Evolutionary conservation across 1,140 invertebrate genomes (phyloP).

Genomic region (Drosophila subobscura): DNA sequence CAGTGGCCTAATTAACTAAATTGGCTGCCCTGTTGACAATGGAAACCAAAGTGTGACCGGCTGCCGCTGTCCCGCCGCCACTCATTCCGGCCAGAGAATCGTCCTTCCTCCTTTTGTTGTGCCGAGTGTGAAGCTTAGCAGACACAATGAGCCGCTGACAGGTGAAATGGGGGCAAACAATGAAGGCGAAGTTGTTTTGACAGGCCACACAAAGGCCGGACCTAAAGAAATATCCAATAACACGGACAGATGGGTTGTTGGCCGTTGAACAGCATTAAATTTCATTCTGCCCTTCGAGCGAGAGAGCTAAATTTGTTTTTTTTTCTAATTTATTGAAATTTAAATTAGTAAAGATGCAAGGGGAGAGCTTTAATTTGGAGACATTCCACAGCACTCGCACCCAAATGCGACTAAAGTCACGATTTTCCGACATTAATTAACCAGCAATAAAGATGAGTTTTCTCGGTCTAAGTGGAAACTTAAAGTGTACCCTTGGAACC

Average conservation of each 20-base stretch:
- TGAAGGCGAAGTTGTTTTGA: constrained; percentile 48
- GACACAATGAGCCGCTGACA: constrained; percentile 49
- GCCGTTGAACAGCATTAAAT: constrained; percentile 2
- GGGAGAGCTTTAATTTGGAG: constrained; percentile 20
- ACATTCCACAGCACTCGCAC: neutral
- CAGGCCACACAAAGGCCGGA: constrained; percentile 36
- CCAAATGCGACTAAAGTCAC: constrained; percentile 29
- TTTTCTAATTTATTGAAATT: constrained; percentile 29
- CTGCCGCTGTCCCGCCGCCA: too few relatives aligned
- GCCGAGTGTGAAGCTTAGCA: constrained; percentile 46
- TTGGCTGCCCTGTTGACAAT: constrained; percentile 53
- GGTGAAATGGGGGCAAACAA: constrained; percentile 55
- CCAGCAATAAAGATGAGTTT: neutral
- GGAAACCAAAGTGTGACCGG: constrained; percentile 29
- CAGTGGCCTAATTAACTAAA: constrained; percentile 63
- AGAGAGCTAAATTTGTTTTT: constrained; percentile 20
- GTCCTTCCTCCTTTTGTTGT: neutral
- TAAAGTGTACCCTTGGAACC: too few relatives aligned
- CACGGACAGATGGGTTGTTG: constrained; percentile 20
- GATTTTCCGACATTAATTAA: constrained; percentile 25
- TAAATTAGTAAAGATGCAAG: constrained; percentile 15
- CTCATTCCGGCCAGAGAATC: constrained; percentile 6
- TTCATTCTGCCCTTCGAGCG: neutral
- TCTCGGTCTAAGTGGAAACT: too few relatives aligned
- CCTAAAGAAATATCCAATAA: constrained; percentile 28